phyloP scores from a whole-genome alignment of 2,113 vertebrate genomes.

The Accipiter cooperii region DNA sequence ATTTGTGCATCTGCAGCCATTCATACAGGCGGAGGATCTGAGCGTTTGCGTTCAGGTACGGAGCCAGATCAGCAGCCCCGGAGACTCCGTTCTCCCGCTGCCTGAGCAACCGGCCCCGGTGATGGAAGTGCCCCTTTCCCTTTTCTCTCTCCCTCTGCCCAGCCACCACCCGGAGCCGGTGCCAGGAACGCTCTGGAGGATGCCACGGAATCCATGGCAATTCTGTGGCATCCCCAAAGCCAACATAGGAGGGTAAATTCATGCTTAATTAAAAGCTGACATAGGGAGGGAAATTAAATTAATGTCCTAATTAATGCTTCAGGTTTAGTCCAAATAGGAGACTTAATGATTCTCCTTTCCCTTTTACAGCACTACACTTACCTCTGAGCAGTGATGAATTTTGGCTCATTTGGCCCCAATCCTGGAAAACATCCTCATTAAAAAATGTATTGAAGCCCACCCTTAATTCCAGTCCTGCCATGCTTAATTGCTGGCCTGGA shows the following conservation, averaged over 20 bases:
- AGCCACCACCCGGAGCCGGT: rapidly evolving
- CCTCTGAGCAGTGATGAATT: constrained; percentile 20
- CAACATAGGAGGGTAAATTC: neutral
- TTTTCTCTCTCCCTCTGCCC: neutral
- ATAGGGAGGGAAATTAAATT: constrained; percentile 4
- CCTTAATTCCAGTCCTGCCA: neutral
- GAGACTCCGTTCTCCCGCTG: neutral
- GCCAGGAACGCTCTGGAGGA: rapidly evolving
- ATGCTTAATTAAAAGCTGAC: constrained; percentile 44
- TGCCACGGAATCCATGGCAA: neutral
- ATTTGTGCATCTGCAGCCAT: neutral
- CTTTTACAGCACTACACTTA: neutral
- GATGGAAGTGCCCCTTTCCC: neutral
- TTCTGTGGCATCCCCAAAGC: neutral
- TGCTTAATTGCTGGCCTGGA: neutral
- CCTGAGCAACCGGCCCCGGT: neutral
- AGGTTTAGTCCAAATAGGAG: neutral
- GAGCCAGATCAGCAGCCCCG: neutral
- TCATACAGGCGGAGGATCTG: neutral
- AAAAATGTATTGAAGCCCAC: neutral
- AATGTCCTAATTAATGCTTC: constrained; percentile 33
- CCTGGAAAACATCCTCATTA: constrained; percentile 36
- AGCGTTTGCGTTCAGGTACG: neutral
- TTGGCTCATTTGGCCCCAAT: neutral
- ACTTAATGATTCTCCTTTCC: neutral